Evolutionary conservation across 92 coral and sea anemone species (phyloP), one percentile per base, ranked within the genome.

Genomic region (Metridium senile): DNA sequence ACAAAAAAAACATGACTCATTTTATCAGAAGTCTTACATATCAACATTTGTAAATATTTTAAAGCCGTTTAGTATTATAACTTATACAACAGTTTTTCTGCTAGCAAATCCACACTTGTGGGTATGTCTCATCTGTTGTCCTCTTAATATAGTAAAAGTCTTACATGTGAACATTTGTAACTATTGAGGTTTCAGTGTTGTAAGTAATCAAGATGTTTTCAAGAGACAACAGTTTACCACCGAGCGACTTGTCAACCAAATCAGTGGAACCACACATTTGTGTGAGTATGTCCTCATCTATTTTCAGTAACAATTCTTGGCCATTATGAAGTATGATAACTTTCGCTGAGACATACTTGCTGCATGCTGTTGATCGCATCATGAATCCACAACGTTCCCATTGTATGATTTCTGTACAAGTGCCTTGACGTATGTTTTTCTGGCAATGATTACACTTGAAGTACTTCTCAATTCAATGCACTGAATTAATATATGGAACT

Each of bases 391-490:
- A 81, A 51, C 70, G 49, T 65, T 81, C 80, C 26, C 80, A 81
- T 65, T 43, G 58, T 54, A 81, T 65, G 34, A 66, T 72, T 27
- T 74, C 75, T 32, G 80, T 66, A 53, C 79, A 81, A 18, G 86
- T 81, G 30, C 80, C 80, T n/a, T 81, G 75, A 51, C 34, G 69
- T 62, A 81, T 73, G 26, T 74, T 73, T 70, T 66, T 81, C 39
- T 65, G 25, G 75, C 80, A 81, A 39, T 74, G 66, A 32, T 43
- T 72, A 20, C 79, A 81, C 64, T 70, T 71, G 25, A 71, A 62
- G 47, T 43, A 63, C 72, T 71, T 80, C 65, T 70, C 78, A 34
- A 80, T 62, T 64, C 70, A 70, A 47, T 80, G 78, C 11, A 80
- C 64, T 33, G 78, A 70, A 71, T 59, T 31, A 71, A 80, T 39